Conservation (phyloP, 2,888 invertebrate genomes). For the Epiblema foenella region DNA sequence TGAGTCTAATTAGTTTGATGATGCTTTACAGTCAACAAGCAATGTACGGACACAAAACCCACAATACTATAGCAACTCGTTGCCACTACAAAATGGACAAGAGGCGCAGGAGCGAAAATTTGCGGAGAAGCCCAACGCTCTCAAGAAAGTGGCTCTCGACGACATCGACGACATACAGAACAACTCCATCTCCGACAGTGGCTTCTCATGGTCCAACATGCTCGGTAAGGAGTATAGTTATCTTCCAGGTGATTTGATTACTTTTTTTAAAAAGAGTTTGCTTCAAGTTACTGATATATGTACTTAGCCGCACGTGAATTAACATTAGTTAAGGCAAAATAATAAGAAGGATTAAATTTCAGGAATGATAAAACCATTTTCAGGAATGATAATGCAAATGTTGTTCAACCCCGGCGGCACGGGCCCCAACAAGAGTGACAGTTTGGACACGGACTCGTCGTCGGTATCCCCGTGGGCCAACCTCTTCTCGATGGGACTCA, state of each 20-base stretch:
- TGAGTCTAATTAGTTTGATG: background rate
- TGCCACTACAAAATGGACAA: slow-evolving; percentile 69
- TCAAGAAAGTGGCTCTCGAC: slow-evolving; percentile 93
- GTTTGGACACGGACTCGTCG: slow-evolving; percentile 87
- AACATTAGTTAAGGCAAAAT: slow-evolving; percentile 27
- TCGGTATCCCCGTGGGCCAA: slow-evolving; percentile 95
- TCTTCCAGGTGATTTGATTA: slow-evolving; percentile 42
- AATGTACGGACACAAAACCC: slow-evolving; percentile 78
- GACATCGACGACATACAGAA: slow-evolving; percentile 92
- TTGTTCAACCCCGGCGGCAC: slow-evolving; percentile 88
- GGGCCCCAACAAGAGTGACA: slow-evolving; percentile 93
- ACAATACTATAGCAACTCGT: slow-evolving; percentile 79
- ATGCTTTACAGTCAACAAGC: slow-evolving; percentile 73
- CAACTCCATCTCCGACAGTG: slow-evolving; percentile 91
- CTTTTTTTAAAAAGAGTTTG: slow-evolving; percentile 29
- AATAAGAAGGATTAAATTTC: slow-evolving; percentile 41
- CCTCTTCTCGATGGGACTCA: slow-evolving; percentile 92
- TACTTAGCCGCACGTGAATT: slow-evolving; percentile 14
- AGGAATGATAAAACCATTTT: slow-evolving; percentile 49
- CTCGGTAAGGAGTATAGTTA: slow-evolving; percentile 81
- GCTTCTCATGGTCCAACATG: slow-evolving; percentile 96
- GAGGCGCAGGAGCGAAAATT: slow-evolving; percentile 89
- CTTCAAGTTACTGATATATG: slow-evolving; percentile 14
- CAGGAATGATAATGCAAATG: slow-evolving; percentile 94
- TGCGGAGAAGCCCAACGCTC: slow-evolving; percentile 94